Percentiles rank a stretch among this genome's conserved stretches.
Evolutionary conservation across 2,888 invertebrate species (phyloP).

Genomic region (Stenoptilia bipunctidactyla): DNA sequence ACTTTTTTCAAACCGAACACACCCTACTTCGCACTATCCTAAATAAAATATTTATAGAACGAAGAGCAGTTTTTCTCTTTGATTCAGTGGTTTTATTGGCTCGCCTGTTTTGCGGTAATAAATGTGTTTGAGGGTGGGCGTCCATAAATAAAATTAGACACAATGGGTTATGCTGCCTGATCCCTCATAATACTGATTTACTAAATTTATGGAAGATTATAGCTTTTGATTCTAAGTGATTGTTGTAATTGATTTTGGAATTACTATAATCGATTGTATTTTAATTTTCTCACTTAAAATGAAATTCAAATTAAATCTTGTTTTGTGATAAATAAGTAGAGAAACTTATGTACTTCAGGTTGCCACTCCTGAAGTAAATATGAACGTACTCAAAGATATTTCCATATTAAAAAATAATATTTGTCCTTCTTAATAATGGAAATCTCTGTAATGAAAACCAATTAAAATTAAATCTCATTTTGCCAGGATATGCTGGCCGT

Average conservation of each 20-base stretch:
- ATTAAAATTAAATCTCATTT: too few species aligned
- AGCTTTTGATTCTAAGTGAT: conserved; percentile 3
- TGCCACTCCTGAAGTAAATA: too few species aligned
- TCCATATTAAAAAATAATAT: too few species aligned
- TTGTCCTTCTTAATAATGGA: too few species aligned
- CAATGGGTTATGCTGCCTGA: conserved; percentile 33
- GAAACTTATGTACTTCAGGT: too few species aligned
- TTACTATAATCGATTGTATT: too few species aligned
- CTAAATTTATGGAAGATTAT: conserved; percentile 8
- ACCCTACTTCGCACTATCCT: conserved; percentile 62
- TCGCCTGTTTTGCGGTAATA: conserved; percentile 56
- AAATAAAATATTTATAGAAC: conserved; percentile 70
- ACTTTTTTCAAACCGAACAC: conserved; percentile 16
- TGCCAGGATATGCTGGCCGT: too few species aligned
- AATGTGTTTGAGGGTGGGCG: conserved; percentile 45
- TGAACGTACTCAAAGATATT: too few species aligned
- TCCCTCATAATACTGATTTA: conserved; percentile 26
- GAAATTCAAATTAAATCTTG: too few species aligned
- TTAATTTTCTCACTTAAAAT: too few species aligned
- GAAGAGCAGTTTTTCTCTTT: conserved; percentile 68
- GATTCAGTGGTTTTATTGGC: conserved; percentile 71
- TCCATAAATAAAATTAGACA: conserved; percentile 65
- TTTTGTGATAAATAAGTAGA: too few species aligned
- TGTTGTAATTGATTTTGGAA: neutral
- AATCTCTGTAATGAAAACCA: too few species aligned